Percentiles rank a stretch among this genome's conserved stretches.
phyloP scores from a whole-genome alignment of 2,113 vertebrate genomes.

The Columbina picui region DNA sequence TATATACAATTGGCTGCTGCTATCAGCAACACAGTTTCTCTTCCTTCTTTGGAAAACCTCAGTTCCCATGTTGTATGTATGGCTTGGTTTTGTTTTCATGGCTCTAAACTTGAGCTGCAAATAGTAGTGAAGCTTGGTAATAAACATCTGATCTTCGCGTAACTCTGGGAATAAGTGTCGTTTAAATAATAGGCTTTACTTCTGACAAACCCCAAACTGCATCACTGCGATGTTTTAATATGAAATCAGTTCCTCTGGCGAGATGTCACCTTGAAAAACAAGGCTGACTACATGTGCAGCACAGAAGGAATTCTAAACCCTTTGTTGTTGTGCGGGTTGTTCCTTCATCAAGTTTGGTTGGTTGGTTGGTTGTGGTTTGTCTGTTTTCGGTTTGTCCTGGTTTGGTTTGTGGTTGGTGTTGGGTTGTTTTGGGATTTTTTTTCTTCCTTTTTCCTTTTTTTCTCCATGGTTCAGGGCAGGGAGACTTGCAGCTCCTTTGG shows the following conservation, averaged over 20 bases:
- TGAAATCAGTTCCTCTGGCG: not conserved
- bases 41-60: slow-evolving; percentile 65
- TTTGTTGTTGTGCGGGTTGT: not conserved
- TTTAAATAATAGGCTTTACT: not conserved
- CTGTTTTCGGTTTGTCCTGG: too few species aligned
- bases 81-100: not conserved
- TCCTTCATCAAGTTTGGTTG: not conserved
- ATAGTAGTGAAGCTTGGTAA: slow-evolving; percentile 8
- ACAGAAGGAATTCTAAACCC: not conserved
- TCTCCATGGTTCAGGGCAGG: not conserved
- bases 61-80: not conserved
- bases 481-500: not conserved
- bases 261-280: not conserved
- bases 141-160: slow-evolving; percentile 18
- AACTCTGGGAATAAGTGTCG: slow-evolving; percentile 1
- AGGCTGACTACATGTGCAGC: not conserved
- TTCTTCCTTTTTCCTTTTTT: too few species aligned
- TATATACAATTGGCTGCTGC: slow-evolving; percentile 3
- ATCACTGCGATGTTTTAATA: not conserved
- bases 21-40: not conserved
- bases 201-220: not conserved
- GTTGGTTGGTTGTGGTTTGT: too few species aligned
- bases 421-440: too few species aligned
- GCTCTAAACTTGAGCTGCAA: slow-evolving; percentile 21
- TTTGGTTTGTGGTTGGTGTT: too few species aligned